Conservation (phyloP, 2,797 vertebrate species). For the Coracias cyanogaster region DNA sequence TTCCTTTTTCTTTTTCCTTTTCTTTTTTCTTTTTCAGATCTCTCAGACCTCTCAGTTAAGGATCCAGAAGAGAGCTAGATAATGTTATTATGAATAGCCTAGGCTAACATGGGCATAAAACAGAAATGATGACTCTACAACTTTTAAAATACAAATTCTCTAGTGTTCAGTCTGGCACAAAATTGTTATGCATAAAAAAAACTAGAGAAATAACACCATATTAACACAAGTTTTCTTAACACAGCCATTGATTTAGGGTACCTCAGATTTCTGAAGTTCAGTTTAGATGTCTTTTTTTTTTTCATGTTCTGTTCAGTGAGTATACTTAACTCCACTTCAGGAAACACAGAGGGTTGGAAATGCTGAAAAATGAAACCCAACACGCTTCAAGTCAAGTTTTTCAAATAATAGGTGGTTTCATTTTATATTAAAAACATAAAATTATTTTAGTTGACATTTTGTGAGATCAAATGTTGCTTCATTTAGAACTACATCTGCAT, state of each 20-base stretch:
- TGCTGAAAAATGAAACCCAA: background rate
- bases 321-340: background rate
- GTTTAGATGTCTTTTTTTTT: background rate
- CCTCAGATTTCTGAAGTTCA: background rate
- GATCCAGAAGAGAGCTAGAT: background rate
- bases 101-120: background rate
- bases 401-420: background rate
- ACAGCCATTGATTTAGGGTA: background rate
- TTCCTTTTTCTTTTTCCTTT: background rate
- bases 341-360: background rate
- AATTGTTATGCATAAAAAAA: background rate
- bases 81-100: background rate
- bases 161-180: background rate
- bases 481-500: background rate
- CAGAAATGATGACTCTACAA: background rate
- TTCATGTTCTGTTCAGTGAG: background rate
- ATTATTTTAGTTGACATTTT: background rate
- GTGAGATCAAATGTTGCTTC: background rate
- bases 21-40: background rate
- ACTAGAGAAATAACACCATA: background rate
- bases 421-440: background rate
- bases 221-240: background rate
- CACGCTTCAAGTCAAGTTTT: background rate
- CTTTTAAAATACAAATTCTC: background rate
- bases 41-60: background rate